Evolutionary conservation across 2,888 invertebrate species (phyloP).

Genomic region (Hololepta plana): DNA sequence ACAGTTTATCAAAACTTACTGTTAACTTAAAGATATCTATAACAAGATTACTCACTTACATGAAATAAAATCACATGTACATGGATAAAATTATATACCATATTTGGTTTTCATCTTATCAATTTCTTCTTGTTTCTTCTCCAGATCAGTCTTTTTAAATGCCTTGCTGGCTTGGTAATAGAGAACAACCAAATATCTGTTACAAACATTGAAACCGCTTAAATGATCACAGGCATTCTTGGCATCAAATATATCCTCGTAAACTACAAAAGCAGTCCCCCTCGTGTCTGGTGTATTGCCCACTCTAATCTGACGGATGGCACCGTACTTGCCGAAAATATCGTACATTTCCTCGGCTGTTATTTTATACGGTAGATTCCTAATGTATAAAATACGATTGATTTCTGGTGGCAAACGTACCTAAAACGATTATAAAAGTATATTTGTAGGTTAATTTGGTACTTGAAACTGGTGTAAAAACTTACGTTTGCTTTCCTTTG

Average conservation of each 20-base stretch:
- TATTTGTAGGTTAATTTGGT: too few relatives aligned
- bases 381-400: conserved; percentile 87
- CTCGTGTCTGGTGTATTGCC: conserved; percentile 96
- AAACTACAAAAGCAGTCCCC: conserved; percentile 98
- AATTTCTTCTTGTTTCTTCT: conserved; percentile 90
- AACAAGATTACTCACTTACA: too few relatives aligned
- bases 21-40: too few relatives aligned
- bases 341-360: conserved; percentile 99
- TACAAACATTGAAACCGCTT: conserved; percentile 98
- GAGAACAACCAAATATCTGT: conserved; percentile 93
- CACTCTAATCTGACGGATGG: conserved; percentile 93
- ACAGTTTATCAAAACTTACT: too few relatives aligned
- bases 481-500: conserved; percentile 60
- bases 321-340: conserved; percentile 99
- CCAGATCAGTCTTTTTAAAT: conserved; percentile 86
- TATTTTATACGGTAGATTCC: conserved; percentile 98
- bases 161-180: conserved; percentile 96
- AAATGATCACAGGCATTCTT: conserved; percentile 99
- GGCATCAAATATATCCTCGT: conserved; percentile 99
- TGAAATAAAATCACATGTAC: not conserved
- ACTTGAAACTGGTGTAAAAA: conserved; percentile 12
- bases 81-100: conserved; percentile 34
- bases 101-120: conserved; percentile 92
- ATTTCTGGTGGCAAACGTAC: conserved; percentile 97
- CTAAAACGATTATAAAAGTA: conserved; percentile 32